phyloP scores from a whole-genome alignment of 1,140 invertebrate genomes.

The Tetranychus urticae region DNA sequence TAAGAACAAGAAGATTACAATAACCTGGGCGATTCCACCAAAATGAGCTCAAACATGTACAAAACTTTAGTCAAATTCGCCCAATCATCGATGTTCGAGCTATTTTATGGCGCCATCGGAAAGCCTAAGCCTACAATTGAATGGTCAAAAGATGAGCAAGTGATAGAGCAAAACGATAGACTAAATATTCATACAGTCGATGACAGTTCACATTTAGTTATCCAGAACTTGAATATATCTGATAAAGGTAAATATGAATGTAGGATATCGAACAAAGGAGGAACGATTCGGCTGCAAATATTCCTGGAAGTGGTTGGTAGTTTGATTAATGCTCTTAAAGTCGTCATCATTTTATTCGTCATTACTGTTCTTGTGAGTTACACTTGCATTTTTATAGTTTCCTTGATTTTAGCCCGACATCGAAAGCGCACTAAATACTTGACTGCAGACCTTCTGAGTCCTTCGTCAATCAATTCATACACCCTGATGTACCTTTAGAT shows the following conservation, averaged over 20 bases:
- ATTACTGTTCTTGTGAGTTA: conserved; percentile 7
- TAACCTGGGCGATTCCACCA: neutral
- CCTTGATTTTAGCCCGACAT: conserved; percentile 5
- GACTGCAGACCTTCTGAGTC: conserved; percentile 10
- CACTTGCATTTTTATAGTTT: conserved; percentile 7
- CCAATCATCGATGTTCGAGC: conserved; percentile 8
- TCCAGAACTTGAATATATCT: conserved; percentile 4
- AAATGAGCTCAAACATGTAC: conserved; percentile 10
- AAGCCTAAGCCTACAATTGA: conserved; percentile 9
- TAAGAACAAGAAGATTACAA: neutral
- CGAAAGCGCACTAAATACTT: conserved; percentile 11
- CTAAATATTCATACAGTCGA: conserved; percentile 5
- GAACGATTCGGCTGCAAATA: neutral
- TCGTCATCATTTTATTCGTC: neutral
- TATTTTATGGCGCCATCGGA: conserved; percentile 11
- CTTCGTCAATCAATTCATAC: conserved; percentile 9
- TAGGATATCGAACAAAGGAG: conserved; percentile 7
- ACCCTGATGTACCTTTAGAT: conserved; percentile 13
- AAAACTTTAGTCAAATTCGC: neutral
- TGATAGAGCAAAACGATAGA: conserved; percentile 4
- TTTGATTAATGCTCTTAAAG: neutral
- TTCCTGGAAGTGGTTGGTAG: conserved; percentile 5
- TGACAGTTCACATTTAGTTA: conserved; percentile 4
- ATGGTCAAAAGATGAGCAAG: conserved; percentile 12
- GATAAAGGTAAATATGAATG: conserved; percentile 12